Percentiles rank a stretch among this genome's conserved stretches.
phyloP scores from a whole-genome alignment of 2,797 vertebrate species.

The Luscinia megarhynchos region DNA sequence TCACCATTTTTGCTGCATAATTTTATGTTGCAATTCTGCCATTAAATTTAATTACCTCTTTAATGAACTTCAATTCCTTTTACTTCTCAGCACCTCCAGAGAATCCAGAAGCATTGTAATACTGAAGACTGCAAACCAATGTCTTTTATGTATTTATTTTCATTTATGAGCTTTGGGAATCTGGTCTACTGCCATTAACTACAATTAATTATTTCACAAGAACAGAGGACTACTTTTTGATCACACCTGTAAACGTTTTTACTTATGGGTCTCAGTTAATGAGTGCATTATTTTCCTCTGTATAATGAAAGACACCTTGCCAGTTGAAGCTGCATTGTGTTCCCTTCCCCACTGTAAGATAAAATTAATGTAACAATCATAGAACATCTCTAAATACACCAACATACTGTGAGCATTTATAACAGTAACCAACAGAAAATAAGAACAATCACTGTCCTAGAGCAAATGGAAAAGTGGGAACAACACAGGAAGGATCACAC shows the following conservation, averaged over 20 bases:
- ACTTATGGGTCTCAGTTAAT: neutral
- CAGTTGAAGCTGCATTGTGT: neutral
- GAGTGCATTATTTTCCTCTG: neutral
- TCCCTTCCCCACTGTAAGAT: neutral
- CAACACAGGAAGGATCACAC: neutral
- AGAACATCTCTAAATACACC: neutral
- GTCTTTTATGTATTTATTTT: neutral
- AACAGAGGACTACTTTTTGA: neutral
- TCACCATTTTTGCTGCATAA: neutral
- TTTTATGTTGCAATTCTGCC: neutral
- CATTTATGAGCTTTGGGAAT: neutral
- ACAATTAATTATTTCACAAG: neutral
- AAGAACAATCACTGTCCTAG: neutral
- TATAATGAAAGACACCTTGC: neutral
- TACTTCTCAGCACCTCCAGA: neutral
- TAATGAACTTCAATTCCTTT: neutral
- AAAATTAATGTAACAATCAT: neutral
- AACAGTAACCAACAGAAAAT: neutral
- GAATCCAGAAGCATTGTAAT: neutral
- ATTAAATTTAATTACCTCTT: slow-evolving; percentile 15
- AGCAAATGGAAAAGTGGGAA: neutral
- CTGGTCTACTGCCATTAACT: neutral
- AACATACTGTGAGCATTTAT: neutral
- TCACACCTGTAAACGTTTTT: neutral
- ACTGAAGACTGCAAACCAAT: neutral